Percentiles rank a stretch among this genome's conserved stretches.
Conservation (phyloP, 2,113 vertebrate species). For the Phrynocephalus versicolor region DNA sequence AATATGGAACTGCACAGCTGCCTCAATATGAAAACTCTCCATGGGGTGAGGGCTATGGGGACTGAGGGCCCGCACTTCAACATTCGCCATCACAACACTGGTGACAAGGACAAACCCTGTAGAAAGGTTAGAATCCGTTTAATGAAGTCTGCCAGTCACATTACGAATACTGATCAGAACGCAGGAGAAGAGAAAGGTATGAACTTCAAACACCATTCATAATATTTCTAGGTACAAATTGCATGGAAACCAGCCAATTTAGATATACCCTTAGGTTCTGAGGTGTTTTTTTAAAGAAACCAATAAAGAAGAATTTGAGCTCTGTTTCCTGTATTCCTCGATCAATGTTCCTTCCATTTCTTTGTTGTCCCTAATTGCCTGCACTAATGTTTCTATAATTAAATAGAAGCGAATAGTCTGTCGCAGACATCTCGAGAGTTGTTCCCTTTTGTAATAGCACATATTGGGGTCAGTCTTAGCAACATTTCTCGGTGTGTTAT, state of each 20-base stretch:
- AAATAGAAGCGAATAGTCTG: slow-evolving; percentile 2
- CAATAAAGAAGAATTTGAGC: slow-evolving; percentile 16
- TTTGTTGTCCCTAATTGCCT: slow-evolving; percentile 25
- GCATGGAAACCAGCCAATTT: slow-evolving; percentile 16
- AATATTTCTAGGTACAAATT: slow-evolving; percentile 27
- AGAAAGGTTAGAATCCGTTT: no score
- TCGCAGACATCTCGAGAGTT: neutral
- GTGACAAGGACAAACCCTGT: no score
- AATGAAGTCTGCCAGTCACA: neutral
- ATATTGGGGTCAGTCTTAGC: slow-evolving; percentile 19
- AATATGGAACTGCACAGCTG: neutral
- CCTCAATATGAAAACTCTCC: neutral
- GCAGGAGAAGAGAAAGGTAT: neutral
- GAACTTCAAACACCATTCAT: slow-evolving; percentile 7
- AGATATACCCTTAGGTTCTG: slow-evolving; percentile 18
- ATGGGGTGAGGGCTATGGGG: neutral
- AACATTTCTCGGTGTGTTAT: neutral
- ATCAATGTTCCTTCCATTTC: neutral
- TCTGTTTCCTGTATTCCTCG: neutral
- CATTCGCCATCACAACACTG: neutral
- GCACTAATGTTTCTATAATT: slow-evolving; percentile 32
- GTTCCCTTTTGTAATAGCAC: slow-evolving; percentile 20
- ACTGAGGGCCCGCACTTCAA: neutral
- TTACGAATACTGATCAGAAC: neutral
- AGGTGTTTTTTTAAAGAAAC: neutral